Base-by-base conservation (phyloP, 1,140 invertebrate genomes). In the Listronotus oregonensis region DNA sequence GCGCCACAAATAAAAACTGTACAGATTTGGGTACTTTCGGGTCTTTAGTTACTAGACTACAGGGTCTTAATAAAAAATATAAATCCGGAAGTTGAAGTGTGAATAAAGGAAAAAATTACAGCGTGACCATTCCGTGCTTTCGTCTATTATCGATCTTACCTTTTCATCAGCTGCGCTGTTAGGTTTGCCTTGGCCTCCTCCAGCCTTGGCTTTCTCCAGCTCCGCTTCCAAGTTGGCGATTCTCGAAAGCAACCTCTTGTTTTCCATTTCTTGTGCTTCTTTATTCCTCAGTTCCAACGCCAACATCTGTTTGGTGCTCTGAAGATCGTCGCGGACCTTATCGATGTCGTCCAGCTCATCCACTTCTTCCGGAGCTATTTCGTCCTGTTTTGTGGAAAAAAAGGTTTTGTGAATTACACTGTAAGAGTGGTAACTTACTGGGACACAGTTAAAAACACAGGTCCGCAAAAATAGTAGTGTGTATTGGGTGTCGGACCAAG, bases 271-370 rank as follows among this genome's bases (percentile, higher is more conserved):
- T 68, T 93, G 84, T 0, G 91, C 89, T 77, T 93, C 90, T 75
- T 93, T 94, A 73, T 93, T 93, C 75, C 91, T 84, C 65, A 95
- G 79, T 80, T 95, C 93, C 44, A 93, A 81, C 2, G 92, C 92
- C 64, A 95, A 80, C 83, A 95, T 89, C 80, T 95, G 92, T 80
- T 95, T 95, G 1, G 92, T 94, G 59, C 91, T 94, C 76, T 95
- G 93, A 39, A 95, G 82, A 78, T 95, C 93, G 72, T 95, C 93
- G 63, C 93, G 84, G n/a, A 94, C 88, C 75, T 90, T 92, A 73
- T 95, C 92, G 70, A 94, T 94, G 70, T 95, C 92, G 67, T 95
- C 92, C 84, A 92, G 85, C 70, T 93, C 91, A 73, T 92, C 90
- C 17, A 87, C 85, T 71, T 90, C 87, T 50, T 86, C 86, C 40